Conservation (phyloP, 2,888 invertebrate species). For the Teleiodes luculella region DNA sequence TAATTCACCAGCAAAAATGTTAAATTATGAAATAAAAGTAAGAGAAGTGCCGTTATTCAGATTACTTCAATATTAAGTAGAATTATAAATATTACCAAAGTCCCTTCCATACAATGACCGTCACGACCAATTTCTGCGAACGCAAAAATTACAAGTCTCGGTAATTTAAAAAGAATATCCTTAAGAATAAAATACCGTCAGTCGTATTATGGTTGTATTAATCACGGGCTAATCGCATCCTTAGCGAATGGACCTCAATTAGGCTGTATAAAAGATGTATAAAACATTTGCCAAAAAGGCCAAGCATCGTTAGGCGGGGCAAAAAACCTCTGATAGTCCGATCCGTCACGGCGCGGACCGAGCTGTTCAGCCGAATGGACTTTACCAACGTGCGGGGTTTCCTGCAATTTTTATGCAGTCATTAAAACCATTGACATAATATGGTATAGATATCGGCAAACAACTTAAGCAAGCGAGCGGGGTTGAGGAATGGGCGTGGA, state of each 20-base stretch:
- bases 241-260: constrained; percentile 74
- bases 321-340: constrained; percentile 48
- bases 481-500: no score
- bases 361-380: constrained; percentile 27
- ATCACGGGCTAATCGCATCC: constrained; percentile 73
- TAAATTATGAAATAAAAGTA: no score
- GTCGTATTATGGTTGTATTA: constrained; percentile 43
- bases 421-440: no score
- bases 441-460: no score
- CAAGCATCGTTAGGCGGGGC: constrained; percentile 58
- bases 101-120: constrained; percentile 49
- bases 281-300: constrained; percentile 14
- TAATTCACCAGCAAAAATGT: no score
- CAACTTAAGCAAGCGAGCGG: no score
- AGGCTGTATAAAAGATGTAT: constrained; percentile 43
- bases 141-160: constrained; percentile 11
- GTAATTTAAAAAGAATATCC: constrained; percentile 32
- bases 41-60: no score
- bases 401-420: not conserved
- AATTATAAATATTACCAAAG: constrained; percentile 27
- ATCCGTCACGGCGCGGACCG: constrained; percentile 43
- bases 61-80: no score
- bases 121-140: constrained; percentile 44
- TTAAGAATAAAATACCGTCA: constrained; percentile 37
- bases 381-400: not conserved